A percentile compares a stretch with the other conserved stretches of the same genome.
Evolutionary conservation across 2,797 vertebrate species (phyloP).

Genomic region (Argya squamiceps): DNA sequence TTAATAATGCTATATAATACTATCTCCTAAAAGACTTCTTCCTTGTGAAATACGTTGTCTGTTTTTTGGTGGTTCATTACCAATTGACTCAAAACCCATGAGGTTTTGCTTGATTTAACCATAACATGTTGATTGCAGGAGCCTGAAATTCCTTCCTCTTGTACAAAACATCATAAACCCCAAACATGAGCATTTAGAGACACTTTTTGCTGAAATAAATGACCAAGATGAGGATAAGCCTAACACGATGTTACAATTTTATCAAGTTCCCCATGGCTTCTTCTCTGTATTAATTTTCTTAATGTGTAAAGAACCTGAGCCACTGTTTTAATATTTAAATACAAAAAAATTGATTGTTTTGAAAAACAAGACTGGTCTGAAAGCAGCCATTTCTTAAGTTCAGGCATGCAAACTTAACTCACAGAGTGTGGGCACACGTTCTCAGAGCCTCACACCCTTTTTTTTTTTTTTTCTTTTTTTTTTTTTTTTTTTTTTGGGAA

Average conservation of each 20-base stretch:
- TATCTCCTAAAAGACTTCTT: not conserved
- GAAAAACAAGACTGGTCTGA: not conserved
- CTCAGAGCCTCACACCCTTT: not conserved
- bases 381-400: not conserved
- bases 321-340: not conserved
- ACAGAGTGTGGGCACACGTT: not conserved
- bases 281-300: not conserved
- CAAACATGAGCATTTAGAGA: not conserved
- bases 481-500: not conserved
- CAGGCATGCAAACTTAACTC: not conserved
- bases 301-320: not conserved
- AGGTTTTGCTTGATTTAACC: not conserved
- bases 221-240: not conserved
- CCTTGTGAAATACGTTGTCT: not conserved
- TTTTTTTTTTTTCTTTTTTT: not conserved
- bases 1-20: not conserved
- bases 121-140: not conserved
- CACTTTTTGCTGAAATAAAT: not conserved
- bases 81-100: not conserved
- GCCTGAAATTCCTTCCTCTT: not conserved
- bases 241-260: not conserved
- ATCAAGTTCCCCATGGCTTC: not conserved
- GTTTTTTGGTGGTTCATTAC: not conserved
- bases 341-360: not conserved
- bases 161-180: not conserved